A percentile compares a stretch with the other conserved stretches of the same genome.
Conservation (phyloP, 2,888 invertebrate species). For the Phyto melanocephala region DNA sequence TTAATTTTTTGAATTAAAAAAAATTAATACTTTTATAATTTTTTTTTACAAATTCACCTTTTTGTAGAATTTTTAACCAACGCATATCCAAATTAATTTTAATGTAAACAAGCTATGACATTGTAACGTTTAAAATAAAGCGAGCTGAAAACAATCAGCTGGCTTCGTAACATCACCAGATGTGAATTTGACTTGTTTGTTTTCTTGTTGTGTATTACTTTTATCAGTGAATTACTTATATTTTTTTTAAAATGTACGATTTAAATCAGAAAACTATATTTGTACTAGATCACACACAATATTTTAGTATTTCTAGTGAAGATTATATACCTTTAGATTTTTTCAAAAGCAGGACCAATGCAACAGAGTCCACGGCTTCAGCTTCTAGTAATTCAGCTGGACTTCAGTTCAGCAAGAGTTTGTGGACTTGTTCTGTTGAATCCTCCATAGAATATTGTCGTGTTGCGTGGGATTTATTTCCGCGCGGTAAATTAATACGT, state of each 20-base stretch:
- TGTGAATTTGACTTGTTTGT: no score
- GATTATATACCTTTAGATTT: slow-evolving; percentile 77
- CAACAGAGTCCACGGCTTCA: not conserved
- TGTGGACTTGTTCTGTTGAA: slow-evolving; percentile 98
- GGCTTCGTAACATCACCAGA: no score
- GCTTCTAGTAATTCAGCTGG: slow-evolving; percentile 80
- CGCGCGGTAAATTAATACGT: slow-evolving; percentile 90
- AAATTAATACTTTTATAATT: no score
- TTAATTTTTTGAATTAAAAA: no score
- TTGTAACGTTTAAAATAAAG: no score
- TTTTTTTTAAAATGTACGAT: slow-evolving; percentile 71
- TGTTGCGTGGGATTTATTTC: slow-evolving; percentile 98
- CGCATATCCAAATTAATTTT: no score
- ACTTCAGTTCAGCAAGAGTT: slow-evolving; percentile 91
- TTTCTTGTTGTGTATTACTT: not conserved
- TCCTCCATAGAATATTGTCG: slow-evolving; percentile 97
- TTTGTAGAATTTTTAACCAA: no score
- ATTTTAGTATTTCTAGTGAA: slow-evolving; percentile 86
- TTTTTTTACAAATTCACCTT: no score
- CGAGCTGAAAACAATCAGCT: no score
- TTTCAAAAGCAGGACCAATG: slow-evolving; percentile 79
- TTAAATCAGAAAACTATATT: slow-evolving; percentile 96
- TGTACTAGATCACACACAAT: slow-evolving; percentile 95
- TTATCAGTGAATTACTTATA: not conserved
- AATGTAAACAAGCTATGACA: no score